These are phyloP conservation scores for Bellardia bayeri DNA, from an alignment of 2,888 invertebrate species.

Conservation along the genomic window DNA sequence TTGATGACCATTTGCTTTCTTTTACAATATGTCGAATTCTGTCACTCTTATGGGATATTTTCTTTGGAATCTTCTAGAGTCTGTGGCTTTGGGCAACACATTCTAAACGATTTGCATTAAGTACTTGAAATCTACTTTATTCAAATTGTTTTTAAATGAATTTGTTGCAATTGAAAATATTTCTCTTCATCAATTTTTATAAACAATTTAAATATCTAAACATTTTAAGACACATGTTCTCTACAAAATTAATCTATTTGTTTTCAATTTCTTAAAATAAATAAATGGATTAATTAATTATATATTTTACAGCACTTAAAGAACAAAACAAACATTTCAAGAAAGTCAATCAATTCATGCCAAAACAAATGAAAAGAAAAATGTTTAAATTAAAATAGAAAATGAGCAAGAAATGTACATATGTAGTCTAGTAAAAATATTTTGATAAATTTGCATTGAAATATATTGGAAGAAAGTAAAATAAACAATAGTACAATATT, in stretches of 20 bases:
- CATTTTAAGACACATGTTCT: slow-evolving; percentile 7
- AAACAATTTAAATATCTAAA: background rate
- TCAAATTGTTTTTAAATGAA: too few species aligned
- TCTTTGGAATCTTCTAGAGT: too few species aligned
- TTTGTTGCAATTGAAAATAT: too few species aligned
- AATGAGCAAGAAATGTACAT: background rate
- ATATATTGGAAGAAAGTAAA: background rate
- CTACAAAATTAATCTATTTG: slow-evolving; percentile 1
- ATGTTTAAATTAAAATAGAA: background rate
- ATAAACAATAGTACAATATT: slow-evolving; percentile 7
- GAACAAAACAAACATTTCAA: slow-evolving; percentile 2
- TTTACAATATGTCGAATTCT: too few species aligned
- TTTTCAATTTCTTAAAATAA: slow-evolving; percentile 17
- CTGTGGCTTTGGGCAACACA: too few species aligned
- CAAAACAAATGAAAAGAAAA: background rate
- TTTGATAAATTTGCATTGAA: background rate
- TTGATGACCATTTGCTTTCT: too few species aligned
- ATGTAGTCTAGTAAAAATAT: background rate
- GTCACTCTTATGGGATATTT: too few species aligned
- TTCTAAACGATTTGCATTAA: too few species aligned
- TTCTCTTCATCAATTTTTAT: too few species aligned
- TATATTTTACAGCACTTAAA: background rate
- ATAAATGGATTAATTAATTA: background rate
- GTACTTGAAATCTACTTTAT: too few species aligned
- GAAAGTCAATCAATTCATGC: background rate